Conservation (phyloP, 2,797 vertebrate species). For the Myotis vivesi region DNA sequence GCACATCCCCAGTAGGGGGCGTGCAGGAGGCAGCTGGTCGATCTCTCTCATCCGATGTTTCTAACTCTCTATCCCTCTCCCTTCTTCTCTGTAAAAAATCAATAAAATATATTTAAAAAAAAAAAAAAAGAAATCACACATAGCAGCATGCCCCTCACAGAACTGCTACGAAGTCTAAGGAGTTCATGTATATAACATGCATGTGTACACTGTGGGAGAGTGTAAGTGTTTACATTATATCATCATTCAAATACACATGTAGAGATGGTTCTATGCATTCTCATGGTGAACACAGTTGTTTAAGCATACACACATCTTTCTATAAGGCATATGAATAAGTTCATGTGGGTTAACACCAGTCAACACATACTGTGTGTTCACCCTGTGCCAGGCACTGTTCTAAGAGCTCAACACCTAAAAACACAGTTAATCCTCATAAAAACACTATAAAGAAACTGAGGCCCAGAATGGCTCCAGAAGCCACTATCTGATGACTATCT, state of each 20-base stretch:
- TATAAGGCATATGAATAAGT: not conserved
- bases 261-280: fast-evolving
- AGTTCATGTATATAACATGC: not conserved
- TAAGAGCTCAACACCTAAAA: not conserved
- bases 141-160: not conserved
- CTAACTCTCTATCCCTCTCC: too few relatives aligned
- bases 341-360: not conserved
- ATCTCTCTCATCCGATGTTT: too few relatives aligned
- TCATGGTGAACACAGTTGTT: not conserved
- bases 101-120: too few relatives aligned
- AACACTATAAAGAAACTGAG: not conserved
- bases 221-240: not conserved
- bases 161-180: not conserved
- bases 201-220: not conserved
- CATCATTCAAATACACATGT: not conserved
- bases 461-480: not conserved
- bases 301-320: not conserved
- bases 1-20: too few relatives aligned
- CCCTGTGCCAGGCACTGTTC: not conserved
- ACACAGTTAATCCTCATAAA: not conserved
- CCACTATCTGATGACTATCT: not conserved
- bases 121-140: too few relatives aligned
- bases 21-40: too few relatives aligned
- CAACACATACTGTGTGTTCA: not conserved
- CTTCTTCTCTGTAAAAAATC: too few relatives aligned